Conservation (phyloP, 2,888 invertebrate species). For the Eilema depressum region DNA sequence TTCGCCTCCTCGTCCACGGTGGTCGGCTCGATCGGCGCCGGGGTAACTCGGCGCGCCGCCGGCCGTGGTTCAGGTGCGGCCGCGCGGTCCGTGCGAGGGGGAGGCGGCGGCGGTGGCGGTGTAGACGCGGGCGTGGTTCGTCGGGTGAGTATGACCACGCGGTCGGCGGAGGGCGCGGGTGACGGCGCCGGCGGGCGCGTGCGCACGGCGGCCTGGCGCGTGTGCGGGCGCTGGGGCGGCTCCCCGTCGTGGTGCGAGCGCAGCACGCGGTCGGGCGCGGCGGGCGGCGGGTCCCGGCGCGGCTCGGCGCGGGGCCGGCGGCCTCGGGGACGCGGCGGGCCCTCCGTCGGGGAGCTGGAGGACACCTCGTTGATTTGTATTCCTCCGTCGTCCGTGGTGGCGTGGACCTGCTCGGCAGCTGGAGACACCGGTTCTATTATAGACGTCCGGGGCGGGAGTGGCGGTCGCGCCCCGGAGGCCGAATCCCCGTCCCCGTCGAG, state of each 20-base stretch:
- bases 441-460: constrained; percentile 36
- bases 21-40: constrained; percentile 44
- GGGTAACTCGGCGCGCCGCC: constrained; percentile 40
- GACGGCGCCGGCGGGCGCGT: constrained; percentile 42
- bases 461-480: constrained; percentile 33
- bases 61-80: constrained; percentile 35
- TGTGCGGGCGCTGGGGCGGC: constrained; percentile 65
- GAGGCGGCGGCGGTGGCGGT: constrained; percentile 47
- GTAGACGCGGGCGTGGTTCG: constrained; percentile 58
- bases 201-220: constrained; percentile 61
- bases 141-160: constrained; percentile 73
- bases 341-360: constrained; percentile 87
- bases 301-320: constrained; percentile 61
- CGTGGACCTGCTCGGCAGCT: constrained; percentile 24
- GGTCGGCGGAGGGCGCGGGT: constrained; percentile 57
- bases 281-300: constrained; percentile 55
- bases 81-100: constrained; percentile 46
- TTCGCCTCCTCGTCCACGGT: constrained; percentile 51
- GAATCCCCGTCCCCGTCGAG: constrained; percentile 39
- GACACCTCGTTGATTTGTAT: constrained; percentile 91
- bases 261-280: constrained; percentile 74
- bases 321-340: constrained; percentile 66
- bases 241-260: constrained; percentile 79
- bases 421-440: constrained; percentile 27
- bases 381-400: constrained; percentile 68